Evolutionary conservation across 2,888 invertebrate genomes (phyloP), one percentile per base, ranked within the genome.

Genomic region (Acholoe squamosa): DNA sequence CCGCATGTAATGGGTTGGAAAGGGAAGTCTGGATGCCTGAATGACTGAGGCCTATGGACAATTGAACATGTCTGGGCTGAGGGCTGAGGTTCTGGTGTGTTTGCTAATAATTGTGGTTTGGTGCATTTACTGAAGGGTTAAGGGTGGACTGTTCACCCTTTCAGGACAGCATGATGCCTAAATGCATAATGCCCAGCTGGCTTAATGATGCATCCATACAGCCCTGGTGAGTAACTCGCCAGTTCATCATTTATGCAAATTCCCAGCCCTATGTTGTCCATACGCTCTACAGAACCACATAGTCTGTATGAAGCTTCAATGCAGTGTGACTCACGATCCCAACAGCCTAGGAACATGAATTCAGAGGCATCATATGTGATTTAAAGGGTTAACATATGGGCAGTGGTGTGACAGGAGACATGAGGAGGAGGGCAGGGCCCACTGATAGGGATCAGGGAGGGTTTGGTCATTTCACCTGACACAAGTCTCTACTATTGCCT

Each of bases 401-500:
- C 19, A 61, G 14, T 7, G 61, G 61, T 3, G 61, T 71, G 28
- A 71, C 25, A 28, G 71, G 71, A 71, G 31, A 14, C 43, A 71
- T n/a, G 28, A 28, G 71, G 25, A 22, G n/a, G 14, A 28, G 71
- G 71, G 61, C 61, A n/a, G 61, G 22, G 61, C 61, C 61, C 61
- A 7, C 71, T 71, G 71, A 71, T 71, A 71, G 25, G 71, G 71
- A 71, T 71, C 71, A 28, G 71, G 5, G 25, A 71, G 25, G 25
- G 25, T 28, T 28, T 71, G 71, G 71, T 71, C 71, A 71, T 71
- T 71, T 71, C 31, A 71, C 71, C 71, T 71, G 71, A 71, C 71
- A 71, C 71, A 71, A 28, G 31, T 71, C n/a, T 61, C 22, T 61
- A n/a, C n/a, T n/a, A 19, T n/a, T n/a, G 61, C 61, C 61, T n/a